Evolutionary conservation across 2,113 vertebrate genomes (phyloP).

Genomic region (Lycaon pictus): DNA sequence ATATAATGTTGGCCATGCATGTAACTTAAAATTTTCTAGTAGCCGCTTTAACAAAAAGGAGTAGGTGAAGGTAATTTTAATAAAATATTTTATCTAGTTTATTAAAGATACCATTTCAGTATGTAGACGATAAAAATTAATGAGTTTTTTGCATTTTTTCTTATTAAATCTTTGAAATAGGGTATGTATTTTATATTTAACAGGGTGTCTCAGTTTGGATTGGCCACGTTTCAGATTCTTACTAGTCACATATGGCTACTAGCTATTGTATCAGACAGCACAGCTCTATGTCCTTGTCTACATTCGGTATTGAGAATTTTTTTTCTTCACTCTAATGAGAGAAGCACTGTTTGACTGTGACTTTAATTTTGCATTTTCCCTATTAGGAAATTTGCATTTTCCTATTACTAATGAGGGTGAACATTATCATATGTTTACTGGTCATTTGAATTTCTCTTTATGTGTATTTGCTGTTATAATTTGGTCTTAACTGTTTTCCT

Average conservation of each 20-base stretch:
- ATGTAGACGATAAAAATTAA: neutral
- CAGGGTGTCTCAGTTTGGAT: neutral
- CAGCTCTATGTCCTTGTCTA: neutral
- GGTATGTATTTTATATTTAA: slow-evolving; percentile 17
- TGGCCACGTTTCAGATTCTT: slow-evolving; percentile 26
- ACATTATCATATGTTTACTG: neutral
- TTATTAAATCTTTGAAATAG: slow-evolving; percentile 24
- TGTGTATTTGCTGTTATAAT: neutral
- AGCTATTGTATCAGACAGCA: neutral
- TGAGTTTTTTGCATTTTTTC: neutral
- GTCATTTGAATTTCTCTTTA: neutral
- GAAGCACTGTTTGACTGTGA: neutral
- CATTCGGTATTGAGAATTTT: neutral
- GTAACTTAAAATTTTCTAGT: slow-evolving; percentile 22
- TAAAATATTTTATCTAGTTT: neutral
- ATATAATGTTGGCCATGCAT: neutral
- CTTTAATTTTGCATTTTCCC: slow-evolving; percentile 44
- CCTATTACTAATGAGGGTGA: neutral
- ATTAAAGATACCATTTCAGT: neutral
- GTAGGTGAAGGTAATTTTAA: neutral
- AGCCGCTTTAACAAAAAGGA: neutral
- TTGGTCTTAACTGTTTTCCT: neutral
- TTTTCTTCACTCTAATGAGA: neutral
- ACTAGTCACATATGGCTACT: neutral
- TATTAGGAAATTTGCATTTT: neutral